Evolutionary conservation across 1,140 invertebrate species (phyloP).

Genomic region (Colletes gigas): DNA sequence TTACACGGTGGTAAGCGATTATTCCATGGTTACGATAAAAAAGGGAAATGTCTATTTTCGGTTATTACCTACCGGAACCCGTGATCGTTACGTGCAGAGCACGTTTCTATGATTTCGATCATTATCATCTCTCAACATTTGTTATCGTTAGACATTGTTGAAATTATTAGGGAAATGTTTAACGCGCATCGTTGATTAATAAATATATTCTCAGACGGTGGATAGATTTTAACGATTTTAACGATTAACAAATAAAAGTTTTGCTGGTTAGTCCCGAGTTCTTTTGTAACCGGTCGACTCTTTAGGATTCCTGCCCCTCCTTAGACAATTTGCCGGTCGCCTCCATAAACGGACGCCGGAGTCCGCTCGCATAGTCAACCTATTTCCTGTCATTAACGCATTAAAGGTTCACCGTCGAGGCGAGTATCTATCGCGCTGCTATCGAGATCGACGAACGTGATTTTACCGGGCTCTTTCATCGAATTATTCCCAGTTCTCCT

Average conservation of each 20-base stretch:
- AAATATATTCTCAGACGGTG: too few relatives aligned
- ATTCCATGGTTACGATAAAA: too few relatives aligned
- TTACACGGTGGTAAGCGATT: too few relatives aligned
- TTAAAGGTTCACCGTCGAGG: constrained; percentile 52
- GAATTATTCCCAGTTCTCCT: background rate
- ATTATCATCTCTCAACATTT: background rate
- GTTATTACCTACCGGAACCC: too few relatives aligned
- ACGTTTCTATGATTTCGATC: too few relatives aligned
- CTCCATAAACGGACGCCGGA: constrained; percentile 62
- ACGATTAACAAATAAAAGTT: constrained; percentile 64
- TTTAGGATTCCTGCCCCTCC: constrained; percentile 64
- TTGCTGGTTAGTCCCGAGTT: constrained; percentile 39
- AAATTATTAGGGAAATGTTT: too few relatives aligned
- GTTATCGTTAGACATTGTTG: too few relatives aligned
- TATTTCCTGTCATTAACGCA: constrained; percentile 66
- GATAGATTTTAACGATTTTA: constrained; percentile 31
- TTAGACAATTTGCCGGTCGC: constrained; percentile 63
- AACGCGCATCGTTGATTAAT: too few relatives aligned
- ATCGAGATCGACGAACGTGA: constrained; percentile 40
- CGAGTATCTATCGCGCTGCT: constrained; percentile 36
- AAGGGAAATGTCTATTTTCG: too few relatives aligned
- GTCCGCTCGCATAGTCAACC: constrained; percentile 57
- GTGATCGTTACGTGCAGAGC: too few relatives aligned
- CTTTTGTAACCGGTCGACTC: constrained; percentile 61
- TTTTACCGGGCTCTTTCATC: constrained; percentile 17